Evolutionary conservation across 2,888 invertebrate species (phyloP).

Genomic region (Salticus scenicus): DNA sequence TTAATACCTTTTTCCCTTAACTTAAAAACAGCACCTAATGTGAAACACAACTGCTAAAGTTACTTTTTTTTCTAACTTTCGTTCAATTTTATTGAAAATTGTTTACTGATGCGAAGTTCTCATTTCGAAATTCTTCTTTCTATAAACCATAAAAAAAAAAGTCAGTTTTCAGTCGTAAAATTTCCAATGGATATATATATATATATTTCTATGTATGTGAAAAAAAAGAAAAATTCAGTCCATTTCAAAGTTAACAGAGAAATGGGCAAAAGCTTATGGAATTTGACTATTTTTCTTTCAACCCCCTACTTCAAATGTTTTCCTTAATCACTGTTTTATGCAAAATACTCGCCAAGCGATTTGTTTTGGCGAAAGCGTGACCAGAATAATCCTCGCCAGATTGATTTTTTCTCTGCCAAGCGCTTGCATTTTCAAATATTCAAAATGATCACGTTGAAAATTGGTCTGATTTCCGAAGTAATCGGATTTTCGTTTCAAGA

Average conservation of each 20-base stretch:
- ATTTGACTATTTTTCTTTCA: conserved; percentile 57
- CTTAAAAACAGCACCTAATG: background rate
- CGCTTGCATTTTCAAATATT: conserved; percentile 40
- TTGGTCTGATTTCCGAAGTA: background rate
- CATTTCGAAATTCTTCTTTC: background rate
- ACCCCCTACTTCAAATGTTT: conserved; percentile 14
- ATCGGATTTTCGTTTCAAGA: too few relatives aligned
- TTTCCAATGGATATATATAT: too few relatives aligned
- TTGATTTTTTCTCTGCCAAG: conserved; percentile 59
- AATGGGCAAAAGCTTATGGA: conserved; percentile 49
- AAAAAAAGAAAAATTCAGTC: conserved; percentile 29
- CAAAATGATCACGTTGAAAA: conserved; percentile 22
- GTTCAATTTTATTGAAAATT: conserved; percentile 53
- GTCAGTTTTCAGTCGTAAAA: conserved; percentile 27
- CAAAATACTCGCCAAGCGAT: conserved; percentile 64
- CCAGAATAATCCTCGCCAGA: conserved; percentile 61
- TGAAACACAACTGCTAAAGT: conserved; percentile 25
- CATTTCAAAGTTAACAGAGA: conserved; percentile 50
- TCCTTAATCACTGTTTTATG: conserved; percentile 66
- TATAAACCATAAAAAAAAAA: conserved; percentile 12
- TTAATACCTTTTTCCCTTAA: background rate
- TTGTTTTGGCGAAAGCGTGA: conserved; percentile 61
- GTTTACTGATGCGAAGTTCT: conserved; percentile 46
- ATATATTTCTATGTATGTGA: too few relatives aligned
- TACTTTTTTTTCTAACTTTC: conserved; percentile 21